These are phyloP conservation scores for Drosophila rubida DNA, from an alignment of 2,888 invertebrate genomes.

Conservation along the genomic window DNA sequence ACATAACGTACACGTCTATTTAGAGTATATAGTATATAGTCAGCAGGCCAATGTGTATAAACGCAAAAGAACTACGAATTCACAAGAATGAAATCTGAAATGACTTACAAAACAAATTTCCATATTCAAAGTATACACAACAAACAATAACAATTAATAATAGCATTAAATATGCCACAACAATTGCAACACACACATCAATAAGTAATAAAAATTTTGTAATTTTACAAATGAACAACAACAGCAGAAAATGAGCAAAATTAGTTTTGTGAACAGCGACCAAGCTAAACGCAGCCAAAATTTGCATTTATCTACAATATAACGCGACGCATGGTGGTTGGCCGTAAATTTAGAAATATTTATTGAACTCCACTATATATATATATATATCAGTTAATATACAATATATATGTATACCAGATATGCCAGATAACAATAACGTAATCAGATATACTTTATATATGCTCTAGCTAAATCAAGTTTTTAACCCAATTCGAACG, in stretches of 20 bases:
- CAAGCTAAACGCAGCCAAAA: constrained; percentile 68
- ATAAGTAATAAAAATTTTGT: constrained; percentile 33
- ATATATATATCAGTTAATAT: constrained; percentile 35
- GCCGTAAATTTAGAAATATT: constrained; percentile 59
- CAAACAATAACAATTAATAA: constrained; percentile 4
- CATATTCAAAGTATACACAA: constrained; percentile 23
- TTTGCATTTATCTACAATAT: constrained; percentile 74
- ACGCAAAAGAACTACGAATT: constrained; percentile 32
- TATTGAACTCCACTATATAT: constrained; percentile 50
- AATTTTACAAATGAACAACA: constrained; percentile 44
- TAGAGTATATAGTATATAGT: constrained; percentile 38
- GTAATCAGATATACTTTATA: constrained; percentile 30
- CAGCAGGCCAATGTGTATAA: constrained; percentile 41
- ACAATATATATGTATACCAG: constrained; percentile 18
- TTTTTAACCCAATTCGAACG: constrained; percentile 31
- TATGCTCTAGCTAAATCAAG: constrained; percentile 42
- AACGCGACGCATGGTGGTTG: constrained; percentile 21
- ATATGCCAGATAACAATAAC: constrained; percentile 41
- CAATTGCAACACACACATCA: constrained; percentile 19
- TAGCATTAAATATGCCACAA: constrained; percentile 30
- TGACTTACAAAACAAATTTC: constrained; percentile 33
- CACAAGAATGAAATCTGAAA: constrained; percentile 32
- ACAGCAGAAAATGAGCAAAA: constrained; percentile 7
- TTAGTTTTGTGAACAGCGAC: constrained; percentile 43
- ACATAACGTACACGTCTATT: constrained; percentile 35